Conservation (phyloP, 2,797 vertebrate species). For the Protonibea diacanthus region DNA sequence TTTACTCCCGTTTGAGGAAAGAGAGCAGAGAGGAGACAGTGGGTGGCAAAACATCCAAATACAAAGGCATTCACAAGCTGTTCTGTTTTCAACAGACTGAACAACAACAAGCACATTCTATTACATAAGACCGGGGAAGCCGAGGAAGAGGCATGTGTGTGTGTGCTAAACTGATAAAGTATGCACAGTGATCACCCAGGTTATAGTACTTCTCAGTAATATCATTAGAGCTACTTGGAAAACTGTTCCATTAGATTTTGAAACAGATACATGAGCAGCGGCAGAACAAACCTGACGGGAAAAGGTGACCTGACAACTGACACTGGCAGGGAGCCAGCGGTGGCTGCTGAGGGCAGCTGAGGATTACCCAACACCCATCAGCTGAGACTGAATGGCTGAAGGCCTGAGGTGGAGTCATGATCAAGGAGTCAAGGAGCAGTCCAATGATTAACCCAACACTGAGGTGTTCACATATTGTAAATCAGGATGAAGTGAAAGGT, state of each 20-base stretch:
- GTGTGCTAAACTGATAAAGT: conserved; percentile 24
- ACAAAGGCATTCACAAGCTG: conserved; percentile 66
- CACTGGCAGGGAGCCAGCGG: conserved; percentile 19
- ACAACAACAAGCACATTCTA: conserved; percentile 75
- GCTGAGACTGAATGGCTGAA: conserved; percentile 34
- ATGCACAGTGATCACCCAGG: conserved; percentile 16
- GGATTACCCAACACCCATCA: conserved; percentile 51
- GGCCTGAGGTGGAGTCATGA: conserved; percentile 42
- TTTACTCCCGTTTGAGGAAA: conserved; percentile 36
- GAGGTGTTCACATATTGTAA: conserved; percentile 5
- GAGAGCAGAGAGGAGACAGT: conserved; percentile 35
- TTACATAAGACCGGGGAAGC: conserved; percentile 66
- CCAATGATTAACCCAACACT: conserved; percentile 71
- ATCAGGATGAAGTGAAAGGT: neutral
- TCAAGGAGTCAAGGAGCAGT: conserved; percentile 49
- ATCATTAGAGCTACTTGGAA: conserved; percentile 5
- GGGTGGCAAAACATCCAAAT: conserved; percentile 53
- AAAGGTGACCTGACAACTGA: conserved; percentile 47
- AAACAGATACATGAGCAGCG: conserved; percentile 7
- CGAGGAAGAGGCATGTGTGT: conserved; percentile 33
- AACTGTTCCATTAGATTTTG: conserved; percentile 18
- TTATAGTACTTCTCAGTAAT: conserved; percentile 17
- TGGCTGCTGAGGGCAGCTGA: conserved; percentile 27
- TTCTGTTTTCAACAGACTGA: conserved; percentile 70
- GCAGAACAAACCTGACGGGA: conserved; percentile 17